Percentiles rank a stretch among this genome's conserved stretches.
phyloP scores from a whole-genome alignment of 2,888 invertebrate genomes.

The Pheosia gnoma region DNA sequence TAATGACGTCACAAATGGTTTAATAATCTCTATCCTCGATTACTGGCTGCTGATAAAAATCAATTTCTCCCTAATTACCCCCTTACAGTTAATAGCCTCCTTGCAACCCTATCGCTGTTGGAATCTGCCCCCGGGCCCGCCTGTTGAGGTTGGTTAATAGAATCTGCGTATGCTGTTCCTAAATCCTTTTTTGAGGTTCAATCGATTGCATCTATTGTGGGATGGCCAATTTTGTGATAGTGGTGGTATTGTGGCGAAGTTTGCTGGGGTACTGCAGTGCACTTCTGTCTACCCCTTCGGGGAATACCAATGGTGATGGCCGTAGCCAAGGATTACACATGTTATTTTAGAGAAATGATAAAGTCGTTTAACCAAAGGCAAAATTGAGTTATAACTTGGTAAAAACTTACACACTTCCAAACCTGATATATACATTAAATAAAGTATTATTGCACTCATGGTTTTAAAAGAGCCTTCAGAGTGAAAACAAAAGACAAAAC shows the following conservation, averaged over 20 bases:
- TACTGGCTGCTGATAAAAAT: constrained; percentile 24
- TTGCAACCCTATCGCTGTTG: constrained; percentile 24
- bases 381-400: too few species aligned
- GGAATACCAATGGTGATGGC: too few species aligned
- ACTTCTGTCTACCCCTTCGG: too few species aligned
- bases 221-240: not conserved
- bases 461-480: too few species aligned
- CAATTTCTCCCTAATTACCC: constrained; percentile 32
- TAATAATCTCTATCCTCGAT: constrained; percentile 26
- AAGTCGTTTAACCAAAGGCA: too few species aligned
- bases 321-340: too few species aligned
- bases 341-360: too few species aligned
- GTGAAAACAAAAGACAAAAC: too few species aligned
- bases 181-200: not conserved
- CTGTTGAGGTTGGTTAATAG: not conserved
- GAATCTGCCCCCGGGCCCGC: constrained; percentile 14
- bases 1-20: constrained; percentile 27
- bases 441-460: too few species aligned
- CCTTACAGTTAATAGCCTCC: constrained; percentile 30
- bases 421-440: too few species aligned
- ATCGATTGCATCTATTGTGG: not conserved
- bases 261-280: too few species aligned
- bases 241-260: not conserved
- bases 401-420: too few species aligned
- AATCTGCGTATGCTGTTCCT: not conserved